Base-by-base conservation (phyloP, 2,888 invertebrate genomes). In the Nemapogon koenigi region DNA sequence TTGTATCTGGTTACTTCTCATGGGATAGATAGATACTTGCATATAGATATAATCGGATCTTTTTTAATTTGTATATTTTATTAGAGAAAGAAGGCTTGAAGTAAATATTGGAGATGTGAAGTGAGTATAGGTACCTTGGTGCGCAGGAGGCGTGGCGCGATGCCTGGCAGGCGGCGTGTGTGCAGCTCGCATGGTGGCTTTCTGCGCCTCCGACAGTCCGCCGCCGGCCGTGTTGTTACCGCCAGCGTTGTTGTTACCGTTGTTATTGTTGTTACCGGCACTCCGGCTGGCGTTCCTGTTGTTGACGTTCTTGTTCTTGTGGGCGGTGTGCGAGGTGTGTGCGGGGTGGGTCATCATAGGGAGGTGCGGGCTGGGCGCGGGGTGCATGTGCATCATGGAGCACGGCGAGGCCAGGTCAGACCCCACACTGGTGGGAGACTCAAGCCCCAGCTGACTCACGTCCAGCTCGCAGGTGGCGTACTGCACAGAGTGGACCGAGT, bases 361-460 rank as follows among this genome's bases (percentile, higher is more conserved):
- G 51, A 85, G 88, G 56, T 88, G 86, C 42, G 88, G 78, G 25
- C 67, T 68, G 17, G 72, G 70, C 10, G 66, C 65, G 1, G 75
- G 64, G 49, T 79, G 78, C 78, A 78, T 73, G 46, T 76, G 76
- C 67, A 78, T 62, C 81, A 90, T 86, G n/a, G 89, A 87, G 54
- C 90, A 91, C 41, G 91, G 91, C 0, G 87, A 87, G 6, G 89
- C 88, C 67, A 94, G 83, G 60, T 94, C 93, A 32, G 89, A 91
- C 1, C 91, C 88, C 47, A 94, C 92, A 27, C 92, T 91, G 0
- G 91, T 88, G 0, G 95, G 94, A 0, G 94, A 94, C 59, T 94
- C 94, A 45, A 95, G 70, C 1, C 91, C 92, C 41, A 94, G 64
- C 56, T 91, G 91, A 40, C 87, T 86, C 1, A 92, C 91, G 59